Base-by-base conservation (phyloP, 1,140 invertebrate genomes). In the Ostrea denselamellosa region DNA sequence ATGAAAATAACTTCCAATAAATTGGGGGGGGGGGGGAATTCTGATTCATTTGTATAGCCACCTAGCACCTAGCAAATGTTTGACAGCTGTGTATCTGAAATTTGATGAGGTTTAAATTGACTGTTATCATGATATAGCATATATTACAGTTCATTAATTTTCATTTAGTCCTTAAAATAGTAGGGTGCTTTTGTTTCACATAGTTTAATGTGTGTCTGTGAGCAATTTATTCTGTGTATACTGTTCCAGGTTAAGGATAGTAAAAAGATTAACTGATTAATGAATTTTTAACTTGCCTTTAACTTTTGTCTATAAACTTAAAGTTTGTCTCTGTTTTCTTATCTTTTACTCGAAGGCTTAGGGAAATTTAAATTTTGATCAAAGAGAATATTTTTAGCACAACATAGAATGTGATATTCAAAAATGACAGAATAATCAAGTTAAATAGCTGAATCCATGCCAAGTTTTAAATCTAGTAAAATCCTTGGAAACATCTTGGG, bases 351-450 rank as follows among this genome's bases (percentile, higher is more conserved):
- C 2, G 28, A 77, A 25, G 25, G 28, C 28, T 12, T 28, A 34
- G 25, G 14, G 25, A 77, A 77, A 28, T 25, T 77, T 28, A 77
- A 77, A 77, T 28, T 28, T 12, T 34, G 12, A 77, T 77, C 68
- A 77, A 77, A 77, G 68, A 77, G 68, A 77, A 34, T 77, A 77
- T 77, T 77, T 77, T 77, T 77, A 77, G 68, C 68, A 28, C 28
- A 8, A 77, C 68, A 77, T 77, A 25, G 68, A 77, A 77, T 77
- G 14, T 77, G 68, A 77, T 77, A 28, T 34, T 77, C 68, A 77
- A 77, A 77, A 77, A 77, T 77, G 68, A 77, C 68, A 62, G 58
- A 19, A n/a, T 62, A 77, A 77, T 77, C 68, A 77, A 8, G 68
- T 17, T 28, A 14, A 77, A 77, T 77, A 14, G 25, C 68, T 77